Evolutionary conservation across 2,888 invertebrate genomes (phyloP).

Genomic region (Bellardia bayeri): DNA sequence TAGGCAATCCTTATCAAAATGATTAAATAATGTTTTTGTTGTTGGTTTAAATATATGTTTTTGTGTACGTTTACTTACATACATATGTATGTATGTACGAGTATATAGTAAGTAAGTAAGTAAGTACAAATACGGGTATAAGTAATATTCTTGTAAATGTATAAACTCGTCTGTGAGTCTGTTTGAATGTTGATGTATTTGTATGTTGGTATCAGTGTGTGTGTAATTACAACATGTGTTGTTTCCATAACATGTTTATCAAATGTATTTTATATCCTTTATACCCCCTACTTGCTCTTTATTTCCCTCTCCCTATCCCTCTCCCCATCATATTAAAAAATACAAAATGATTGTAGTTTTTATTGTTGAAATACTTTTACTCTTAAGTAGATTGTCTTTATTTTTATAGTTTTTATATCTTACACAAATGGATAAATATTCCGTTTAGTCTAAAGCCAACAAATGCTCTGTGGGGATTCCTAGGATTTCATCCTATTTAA

Average conservation of each 20-base stretch:
- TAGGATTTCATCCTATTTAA: background rate
- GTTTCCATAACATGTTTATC: constrained; percentile 41
- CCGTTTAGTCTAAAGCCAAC: constrained; percentile 18
- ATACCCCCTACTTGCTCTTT: background rate
- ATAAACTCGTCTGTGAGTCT: background rate
- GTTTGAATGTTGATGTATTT: background rate
- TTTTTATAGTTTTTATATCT: constrained; percentile 43
- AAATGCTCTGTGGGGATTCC: constrained; percentile 20
- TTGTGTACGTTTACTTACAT: background rate
- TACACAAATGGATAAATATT: background rate
- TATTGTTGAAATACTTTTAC: constrained; percentile 31
- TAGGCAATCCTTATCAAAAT: constrained; percentile 40
- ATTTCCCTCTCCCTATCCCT: background rate
- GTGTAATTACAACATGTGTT: constrained; percentile 49
- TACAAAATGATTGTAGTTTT: constrained; percentile 27
- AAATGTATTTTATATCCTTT: constrained; percentile 25
- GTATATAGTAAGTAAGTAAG: background rate
- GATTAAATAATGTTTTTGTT: constrained; percentile 45
- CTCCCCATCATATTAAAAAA: background rate
- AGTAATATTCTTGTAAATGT: background rate
- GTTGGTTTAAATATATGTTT: constrained; percentile 14
- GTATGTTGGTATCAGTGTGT: background rate
- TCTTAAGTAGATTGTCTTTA: constrained; percentile 43
- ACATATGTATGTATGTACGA: background rate
- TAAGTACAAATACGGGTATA: background rate